Conservation (phyloP, 2,888 invertebrate species). For the Cephonodes hylas region DNA sequence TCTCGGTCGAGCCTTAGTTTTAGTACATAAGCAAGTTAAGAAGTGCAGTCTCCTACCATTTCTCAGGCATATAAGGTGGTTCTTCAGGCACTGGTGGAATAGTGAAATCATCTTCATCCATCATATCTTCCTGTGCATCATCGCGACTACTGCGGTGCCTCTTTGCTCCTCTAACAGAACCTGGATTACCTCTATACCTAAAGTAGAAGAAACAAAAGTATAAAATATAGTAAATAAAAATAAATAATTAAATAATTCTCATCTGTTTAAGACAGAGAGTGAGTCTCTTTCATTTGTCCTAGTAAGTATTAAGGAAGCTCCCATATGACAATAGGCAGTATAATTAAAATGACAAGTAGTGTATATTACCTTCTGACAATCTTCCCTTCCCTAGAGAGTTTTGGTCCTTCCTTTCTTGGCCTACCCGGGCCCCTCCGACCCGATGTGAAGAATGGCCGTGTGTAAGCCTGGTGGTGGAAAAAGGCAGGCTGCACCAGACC, state of each 20-base stretch:
- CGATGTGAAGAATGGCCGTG: conserved; percentile 73
- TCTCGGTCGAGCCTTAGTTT: no score
- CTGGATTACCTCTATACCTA: conserved; percentile 67
- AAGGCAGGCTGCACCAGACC: conserved; percentile 60
- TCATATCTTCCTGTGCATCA: conserved; percentile 71
- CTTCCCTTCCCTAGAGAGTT: conserved; percentile 72
- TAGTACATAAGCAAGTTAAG: no score
- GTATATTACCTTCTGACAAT: conserved; percentile 71
- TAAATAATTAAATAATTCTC: no score
- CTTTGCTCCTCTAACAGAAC: conserved; percentile 77
- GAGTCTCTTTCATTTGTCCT: no score
- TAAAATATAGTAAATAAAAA: no score
- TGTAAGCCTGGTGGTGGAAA: conserved; percentile 71
- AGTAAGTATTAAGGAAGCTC: no score
- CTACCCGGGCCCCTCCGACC: conserved; percentile 89
- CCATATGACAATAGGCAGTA: no score
- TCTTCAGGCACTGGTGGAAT: conserved; percentile 86
- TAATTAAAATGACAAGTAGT: no score
- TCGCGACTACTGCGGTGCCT: conserved; percentile 73
- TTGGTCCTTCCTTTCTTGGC: conserved; percentile 88
- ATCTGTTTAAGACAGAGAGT: no score
- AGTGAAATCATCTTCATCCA: conserved; percentile 79
- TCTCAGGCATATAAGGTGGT: conserved; percentile 90
- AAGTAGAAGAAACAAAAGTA: no score
- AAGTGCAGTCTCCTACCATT: conserved; percentile 87